phyloP scores from a whole-genome alignment of 2,888 invertebrate species.

The Scelioninae gen. 1 region DNA sequence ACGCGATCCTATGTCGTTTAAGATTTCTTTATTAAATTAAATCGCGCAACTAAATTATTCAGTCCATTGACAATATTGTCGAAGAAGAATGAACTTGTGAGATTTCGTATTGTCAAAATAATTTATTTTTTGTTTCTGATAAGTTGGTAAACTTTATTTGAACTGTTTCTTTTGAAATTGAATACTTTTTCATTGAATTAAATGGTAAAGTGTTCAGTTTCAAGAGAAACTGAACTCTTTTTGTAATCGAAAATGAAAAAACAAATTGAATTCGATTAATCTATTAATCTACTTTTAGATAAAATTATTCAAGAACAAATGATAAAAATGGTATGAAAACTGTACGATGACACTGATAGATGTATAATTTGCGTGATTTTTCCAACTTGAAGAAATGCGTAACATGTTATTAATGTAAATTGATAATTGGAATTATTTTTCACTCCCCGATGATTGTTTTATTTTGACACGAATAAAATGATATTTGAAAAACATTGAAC shows the following conservation, averaged over 20 bases:
- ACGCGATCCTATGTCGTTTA: constrained; percentile 48
- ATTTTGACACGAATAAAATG: constrained; percentile 40
- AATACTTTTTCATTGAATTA: too few species aligned
- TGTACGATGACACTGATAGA: constrained; percentile 1
- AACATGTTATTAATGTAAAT: constrained; percentile 28
- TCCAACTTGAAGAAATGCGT: not conserved
- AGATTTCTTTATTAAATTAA: constrained; percentile 58
- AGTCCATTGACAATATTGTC: constrained; percentile 18
- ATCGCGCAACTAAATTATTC: constrained; percentile 39
- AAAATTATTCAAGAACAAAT: too few species aligned
- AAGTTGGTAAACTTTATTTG: too few species aligned
- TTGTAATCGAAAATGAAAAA: too few species aligned
- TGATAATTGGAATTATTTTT: constrained; percentile 29
- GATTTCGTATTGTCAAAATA: too few species aligned
- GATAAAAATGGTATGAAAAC: too few species aligned
- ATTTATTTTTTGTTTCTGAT: not conserved
- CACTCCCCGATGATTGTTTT: constrained; percentile 19
- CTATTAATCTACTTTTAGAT: too few species aligned
- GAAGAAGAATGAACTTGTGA: too few species aligned
- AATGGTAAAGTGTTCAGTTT: too few species aligned
- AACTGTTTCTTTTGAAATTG: too few species aligned
- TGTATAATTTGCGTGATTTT: constrained; percentile 1
- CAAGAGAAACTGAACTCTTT: too few species aligned
- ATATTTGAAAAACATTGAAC: constrained; percentile 23
- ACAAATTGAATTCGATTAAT: too few species aligned